Evolutionary conservation across 2,797 vertebrate species (phyloP), one percentile per base, ranked within the genome.

Genomic region (Sebastes vulpes): DNA sequence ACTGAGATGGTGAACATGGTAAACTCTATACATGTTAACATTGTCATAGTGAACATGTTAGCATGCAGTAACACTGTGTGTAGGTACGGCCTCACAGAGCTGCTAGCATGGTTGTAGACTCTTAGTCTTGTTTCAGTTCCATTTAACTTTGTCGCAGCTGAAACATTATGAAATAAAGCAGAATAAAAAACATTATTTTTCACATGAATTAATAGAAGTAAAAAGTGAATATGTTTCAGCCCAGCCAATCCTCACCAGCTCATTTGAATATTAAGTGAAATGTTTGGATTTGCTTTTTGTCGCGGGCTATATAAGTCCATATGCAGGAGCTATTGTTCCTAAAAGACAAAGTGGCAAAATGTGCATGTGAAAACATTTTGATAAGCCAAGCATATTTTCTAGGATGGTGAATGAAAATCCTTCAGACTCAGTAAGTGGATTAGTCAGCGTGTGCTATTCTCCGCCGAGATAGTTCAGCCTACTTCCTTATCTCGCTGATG

Each of bases 401-500:
- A 72, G 82, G 82, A 73, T 35, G 64, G 53, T 66, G 81, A 92
- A 90, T 90, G 82, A 90, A 92, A 91, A 94, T 84, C 83, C 88
- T 87, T 89, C 81, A 89, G 79, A 90, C 84, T 89, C 86, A 66
- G 82, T 93, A 89, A 94, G 88, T 94, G 93, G 93, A 96, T 96
- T 95, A 93, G 14, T 18, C 42, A 18, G 89, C 35, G 68, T 65
- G 81, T 11, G 67, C 84, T 73, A 69, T 89, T 90, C 89, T 89
- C 81, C 65, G 71, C 82, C 60, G 66, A 86, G 91, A 93, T 89
- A 70, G 93, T 91, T 91, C 80, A 78, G 90, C 83, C 84, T 86
- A 89, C 91, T 89, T 90, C 85, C 89, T 94, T 95, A 95, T 96
- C 95, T 95, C 57, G 23, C 80, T 65, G 67, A 86, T 88, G 93